Evolutionary conservation across 2,797 vertebrate species (phyloP).

Genomic region (Sebastes nivosus): DNA sequence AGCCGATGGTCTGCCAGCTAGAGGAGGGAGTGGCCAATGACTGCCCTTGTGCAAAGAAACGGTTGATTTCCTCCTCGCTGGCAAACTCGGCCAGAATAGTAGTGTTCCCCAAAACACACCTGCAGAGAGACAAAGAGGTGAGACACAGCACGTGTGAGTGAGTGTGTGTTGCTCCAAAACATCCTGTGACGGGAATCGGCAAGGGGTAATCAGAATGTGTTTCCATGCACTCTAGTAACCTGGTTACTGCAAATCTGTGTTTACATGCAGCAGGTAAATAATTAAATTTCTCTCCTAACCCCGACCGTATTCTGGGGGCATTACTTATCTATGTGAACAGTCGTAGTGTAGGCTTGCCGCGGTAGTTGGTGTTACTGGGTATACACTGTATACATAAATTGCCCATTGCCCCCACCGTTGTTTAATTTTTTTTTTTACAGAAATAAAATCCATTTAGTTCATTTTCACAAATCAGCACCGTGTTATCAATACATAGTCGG

Average conservation of each 20-base stretch:
- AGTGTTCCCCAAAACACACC: slow-evolving; percentile 99
- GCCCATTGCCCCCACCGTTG: too few relatives aligned
- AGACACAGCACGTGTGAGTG: neutral
- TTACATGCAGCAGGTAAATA: neutral
- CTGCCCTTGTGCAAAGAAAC: slow-evolving; percentile 99
- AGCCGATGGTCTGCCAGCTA: slow-evolving; percentile 93
- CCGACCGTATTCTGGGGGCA: neutral
- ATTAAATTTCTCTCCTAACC: neutral
- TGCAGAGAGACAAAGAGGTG: slow-evolving; percentile 59
- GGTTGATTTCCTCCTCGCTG: slow-evolving; percentile 99
- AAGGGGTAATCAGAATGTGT: neutral
- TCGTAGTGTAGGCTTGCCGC: too few relatives aligned
- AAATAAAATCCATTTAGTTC: too few relatives aligned
- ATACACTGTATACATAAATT: rapidly evolving
- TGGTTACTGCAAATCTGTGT: neutral
- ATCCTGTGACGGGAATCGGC: neutral
- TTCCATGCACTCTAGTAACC: neutral
- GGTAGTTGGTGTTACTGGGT: too few relatives aligned
- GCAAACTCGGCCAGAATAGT: slow-evolving; percentile 99
- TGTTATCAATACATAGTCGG: too few relatives aligned
- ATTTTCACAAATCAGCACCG: too few relatives aligned
- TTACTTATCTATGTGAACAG: neutral
- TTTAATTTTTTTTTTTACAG: too few relatives aligned
- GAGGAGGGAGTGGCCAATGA: slow-evolving; percentile 93
- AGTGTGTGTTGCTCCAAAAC: neutral